Percentiles rank a stretch among this genome's conserved stretches.
phyloP scores from a whole-genome alignment of 53 echinoderm and acorn worm genomes.

The Paracentrotus lividus region DNA sequence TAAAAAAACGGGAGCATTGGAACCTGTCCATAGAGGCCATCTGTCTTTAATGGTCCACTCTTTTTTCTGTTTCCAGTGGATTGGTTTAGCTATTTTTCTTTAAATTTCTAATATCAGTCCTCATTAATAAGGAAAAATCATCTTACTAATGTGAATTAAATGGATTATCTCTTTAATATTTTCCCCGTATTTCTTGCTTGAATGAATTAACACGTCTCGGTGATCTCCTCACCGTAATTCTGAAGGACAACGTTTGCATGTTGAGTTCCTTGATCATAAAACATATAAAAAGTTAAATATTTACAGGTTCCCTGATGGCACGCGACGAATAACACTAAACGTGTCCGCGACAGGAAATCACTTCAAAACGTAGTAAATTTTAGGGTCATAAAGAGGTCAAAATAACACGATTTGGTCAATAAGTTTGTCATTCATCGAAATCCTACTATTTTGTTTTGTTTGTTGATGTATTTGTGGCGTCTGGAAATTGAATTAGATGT shows the following conservation, averaged over 20 bases:
- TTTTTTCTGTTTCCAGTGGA: too few species aligned
- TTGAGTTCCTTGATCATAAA: background rate
- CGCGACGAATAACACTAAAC: slow-evolving; percentile 59
- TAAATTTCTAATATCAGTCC: too few species aligned
- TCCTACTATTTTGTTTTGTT: background rate
- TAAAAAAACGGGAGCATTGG: too few species aligned
- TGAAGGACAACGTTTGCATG: slow-evolving; percentile 8
- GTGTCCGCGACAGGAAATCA: slow-evolving; percentile 31
- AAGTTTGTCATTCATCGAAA: background rate
- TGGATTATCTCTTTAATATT: background rate
- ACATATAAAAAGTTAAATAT: slow-evolving; percentile 53
- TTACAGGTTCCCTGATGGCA: slow-evolving; percentile 55
- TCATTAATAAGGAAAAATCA: too few species aligned
- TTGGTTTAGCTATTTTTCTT: too few species aligned
- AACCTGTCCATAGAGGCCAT: too few species aligned
- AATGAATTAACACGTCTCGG: background rate
- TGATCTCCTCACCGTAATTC: background rate
- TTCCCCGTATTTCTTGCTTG: slow-evolving; percentile 2
- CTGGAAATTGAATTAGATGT: background rate
- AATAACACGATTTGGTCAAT: slow-evolving; percentile 25
- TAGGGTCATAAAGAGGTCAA: slow-evolving; percentile 28
- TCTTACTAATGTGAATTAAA: too few species aligned
- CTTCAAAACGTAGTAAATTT: slow-evolving; percentile 10
- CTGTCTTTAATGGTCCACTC: too few species aligned
- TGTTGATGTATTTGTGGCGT: background rate